These are phyloP conservation scores for Ceratina japonica DNA, from an alignment of 1,140 invertebrate genomes.

Conservation along the genomic window DNA sequence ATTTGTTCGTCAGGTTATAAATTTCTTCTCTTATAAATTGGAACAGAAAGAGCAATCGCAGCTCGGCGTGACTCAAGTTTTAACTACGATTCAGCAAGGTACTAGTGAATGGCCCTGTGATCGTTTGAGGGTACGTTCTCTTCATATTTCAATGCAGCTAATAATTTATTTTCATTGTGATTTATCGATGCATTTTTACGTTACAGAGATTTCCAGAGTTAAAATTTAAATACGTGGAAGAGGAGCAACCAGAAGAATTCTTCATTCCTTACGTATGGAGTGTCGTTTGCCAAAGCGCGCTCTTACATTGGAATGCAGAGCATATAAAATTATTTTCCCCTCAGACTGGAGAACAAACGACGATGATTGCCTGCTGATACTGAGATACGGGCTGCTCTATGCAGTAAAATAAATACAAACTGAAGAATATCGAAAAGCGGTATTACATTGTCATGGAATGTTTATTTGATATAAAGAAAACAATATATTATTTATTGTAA, in stretches of 20 bases:
- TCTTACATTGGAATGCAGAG: constrained; percentile 88
- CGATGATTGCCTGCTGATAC: constrained; percentile 78
- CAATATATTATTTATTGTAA: constrained; percentile 33
- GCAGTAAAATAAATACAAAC: constrained; percentile 39
- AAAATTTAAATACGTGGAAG: constrained; percentile 99
- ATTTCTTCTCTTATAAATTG: constrained; percentile 90
- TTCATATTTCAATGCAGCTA: constrained; percentile 7
- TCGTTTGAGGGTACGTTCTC: constrained; percentile 87
- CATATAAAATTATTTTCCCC: constrained; percentile 80
- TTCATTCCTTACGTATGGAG: constrained; percentile 99
- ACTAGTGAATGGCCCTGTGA: constrained; percentile 94
- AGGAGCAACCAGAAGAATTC: constrained; percentile 99
- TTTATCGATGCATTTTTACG: constrained; percentile 22
- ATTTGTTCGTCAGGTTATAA: constrained; percentile 84
- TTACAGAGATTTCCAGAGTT: constrained; percentile 98
- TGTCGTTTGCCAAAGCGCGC: constrained; percentile 89
- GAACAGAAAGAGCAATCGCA: constrained; percentile 83
- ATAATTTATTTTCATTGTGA: not conserved
- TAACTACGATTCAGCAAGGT: constrained; percentile 92
- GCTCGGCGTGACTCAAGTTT: constrained; percentile 91
- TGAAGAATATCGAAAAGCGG: constrained; percentile 23
- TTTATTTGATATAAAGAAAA: constrained; percentile 23
- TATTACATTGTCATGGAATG: constrained; percentile 40
- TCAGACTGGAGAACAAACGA: constrained; percentile 72
- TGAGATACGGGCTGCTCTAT: constrained; percentile 51